Base-by-base conservation (phyloP, 2,113 vertebrate species). In the Gobio gobio region DNA sequence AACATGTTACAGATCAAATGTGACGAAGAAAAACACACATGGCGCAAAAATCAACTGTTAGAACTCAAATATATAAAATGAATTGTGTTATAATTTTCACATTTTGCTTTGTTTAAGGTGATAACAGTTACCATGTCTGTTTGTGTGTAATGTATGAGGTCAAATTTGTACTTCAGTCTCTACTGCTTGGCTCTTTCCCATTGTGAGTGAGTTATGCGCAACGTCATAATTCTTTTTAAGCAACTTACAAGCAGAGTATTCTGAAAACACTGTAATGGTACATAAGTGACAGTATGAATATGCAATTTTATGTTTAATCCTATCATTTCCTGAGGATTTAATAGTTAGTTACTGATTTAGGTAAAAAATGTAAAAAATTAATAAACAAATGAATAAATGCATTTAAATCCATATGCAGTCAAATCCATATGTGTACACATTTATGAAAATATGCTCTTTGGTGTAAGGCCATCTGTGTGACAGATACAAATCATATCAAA, bases 401-500 rank as follows among this genome's bases (percentile, higher is more conserved):
- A 40, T 9, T 70, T 40, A 91, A 91, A 91, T 91, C 16, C 16
- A 54, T 54, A 18, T 54, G 16, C 16, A 54, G 91, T 93, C 89
- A 94, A 84, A 94, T 92, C 90, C 90, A 90, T 90, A 91, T 95
- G 94, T 90, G 92, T 91, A 90, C 89, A 92, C 93, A 95, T 93
- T 92, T 95, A 93, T 93, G 90, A 92, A 92, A 92, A 61, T 91
- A 90, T 93, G 91, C 88, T 91, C 90, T 94, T 94, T 93, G 88
- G 93, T 90, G 85, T 93, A 92, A 90, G 90, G 90, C 85, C 56
- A 92, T 88, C 89, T 86, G 92, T 91, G 91, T 90, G 89, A 91
- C 91, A 92, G 91, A 94, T 92, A 92, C 89, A 91, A 88, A 93
- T 93, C 90, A 93, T 93, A 92, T 93, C 90, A 91, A 94, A 94